Conservation (phyloP, 2,888 invertebrate genomes). For the Eupeodes latifasciatus region DNA sequence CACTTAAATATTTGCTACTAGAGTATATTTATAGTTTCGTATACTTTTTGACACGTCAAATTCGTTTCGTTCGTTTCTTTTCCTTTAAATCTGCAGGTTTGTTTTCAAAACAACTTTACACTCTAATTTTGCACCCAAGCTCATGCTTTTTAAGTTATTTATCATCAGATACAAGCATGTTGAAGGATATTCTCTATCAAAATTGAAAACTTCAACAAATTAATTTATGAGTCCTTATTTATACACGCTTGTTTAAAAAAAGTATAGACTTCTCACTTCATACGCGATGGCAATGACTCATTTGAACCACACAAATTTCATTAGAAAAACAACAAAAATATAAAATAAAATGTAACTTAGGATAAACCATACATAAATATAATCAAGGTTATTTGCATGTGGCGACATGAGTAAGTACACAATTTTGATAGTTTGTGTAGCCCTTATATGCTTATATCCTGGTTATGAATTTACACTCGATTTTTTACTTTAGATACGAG, state of each 20-base stretch:
- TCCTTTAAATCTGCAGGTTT: not conserved
- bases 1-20: not conserved
- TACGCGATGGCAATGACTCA: not conserved
- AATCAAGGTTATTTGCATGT: conserved; percentile 33
- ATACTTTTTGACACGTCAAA: not conserved
- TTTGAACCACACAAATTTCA: not conserved
- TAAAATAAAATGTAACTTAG: not conserved
- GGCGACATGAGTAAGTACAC: conserved; percentile 12
- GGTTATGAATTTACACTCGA: conserved; percentile 8
- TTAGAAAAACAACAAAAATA: not conserved
- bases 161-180: not conserved
- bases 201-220: not conserved
- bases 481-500: not conserved
- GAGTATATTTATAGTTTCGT: too few relatives aligned
- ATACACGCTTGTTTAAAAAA: too few relatives aligned
- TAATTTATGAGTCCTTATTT: not conserved
- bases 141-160: not conserved
- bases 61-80: not conserved
- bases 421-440: not conserved
- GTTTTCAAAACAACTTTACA: not conserved
- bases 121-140: not conserved
- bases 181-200: not conserved
- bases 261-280: not conserved
- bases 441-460: conserved; percentile 12
- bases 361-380: conserved; percentile 12